phyloP scores from a whole-genome alignment of 2,797 vertebrate genomes.

The Sebastiscus albofasciatus region DNA sequence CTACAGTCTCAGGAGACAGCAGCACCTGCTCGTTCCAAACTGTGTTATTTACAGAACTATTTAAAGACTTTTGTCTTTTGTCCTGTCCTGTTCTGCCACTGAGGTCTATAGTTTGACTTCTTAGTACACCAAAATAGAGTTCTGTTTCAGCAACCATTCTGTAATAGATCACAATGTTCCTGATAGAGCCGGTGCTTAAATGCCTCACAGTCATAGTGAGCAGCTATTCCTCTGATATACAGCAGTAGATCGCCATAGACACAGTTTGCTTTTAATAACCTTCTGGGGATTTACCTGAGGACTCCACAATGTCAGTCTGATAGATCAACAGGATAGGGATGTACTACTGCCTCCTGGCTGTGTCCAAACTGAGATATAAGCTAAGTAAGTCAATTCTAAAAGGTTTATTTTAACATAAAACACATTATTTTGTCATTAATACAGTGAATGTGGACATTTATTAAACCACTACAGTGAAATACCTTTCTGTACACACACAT shows the following conservation, averaged over 20 bases:
- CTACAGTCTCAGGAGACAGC: not conserved
- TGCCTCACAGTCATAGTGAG: slow-evolving; percentile 31
- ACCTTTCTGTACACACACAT: not conserved
- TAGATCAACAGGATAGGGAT: not conserved
- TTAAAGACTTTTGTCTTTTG: not conserved
- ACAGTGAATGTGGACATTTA: not conserved
- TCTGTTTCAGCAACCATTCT: slow-evolving; percentile 16
- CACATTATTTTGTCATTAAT: not conserved
- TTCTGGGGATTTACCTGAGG: slow-evolving; percentile 61
- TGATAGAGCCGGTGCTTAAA: slow-evolving; percentile 18
- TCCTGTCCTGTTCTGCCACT: not conserved
- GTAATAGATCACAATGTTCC: slow-evolving; percentile 63
- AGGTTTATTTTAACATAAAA: slow-evolving; percentile 33
- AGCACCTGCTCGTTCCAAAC: not conserved
- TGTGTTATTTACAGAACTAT: not conserved
- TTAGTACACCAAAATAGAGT: slow-evolving; percentile 18
- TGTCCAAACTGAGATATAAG: not conserved
- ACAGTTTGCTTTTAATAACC: slow-evolving; percentile 74
- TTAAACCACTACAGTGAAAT: slow-evolving; percentile 18
- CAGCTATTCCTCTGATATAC: slow-evolving; percentile 60
- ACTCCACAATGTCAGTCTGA: slow-evolving; percentile 64
- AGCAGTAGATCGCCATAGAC: slow-evolving; percentile 51
- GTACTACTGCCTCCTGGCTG: not conserved
- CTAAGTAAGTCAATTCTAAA: not conserved
- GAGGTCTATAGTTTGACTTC: not conserved